phyloP scores from a whole-genome alignment of 2,113 vertebrate species.

The Gopherus evgoodei region DNA sequence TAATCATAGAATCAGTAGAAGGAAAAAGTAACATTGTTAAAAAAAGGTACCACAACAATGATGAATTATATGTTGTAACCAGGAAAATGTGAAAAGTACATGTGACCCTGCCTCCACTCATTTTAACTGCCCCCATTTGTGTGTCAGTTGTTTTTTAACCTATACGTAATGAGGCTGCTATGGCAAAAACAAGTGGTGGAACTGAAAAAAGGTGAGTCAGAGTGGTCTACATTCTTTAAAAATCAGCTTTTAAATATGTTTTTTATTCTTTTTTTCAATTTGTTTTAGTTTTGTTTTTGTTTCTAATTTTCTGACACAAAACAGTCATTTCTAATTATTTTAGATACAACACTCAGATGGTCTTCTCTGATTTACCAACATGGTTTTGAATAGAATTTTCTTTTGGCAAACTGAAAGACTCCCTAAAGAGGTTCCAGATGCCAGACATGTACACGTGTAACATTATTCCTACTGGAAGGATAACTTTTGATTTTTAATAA shows the following conservation, averaged over 20 bases:
- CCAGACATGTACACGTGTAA: not conserved
- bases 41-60: not conserved
- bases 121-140: not conserved
- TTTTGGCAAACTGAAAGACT: not conserved
- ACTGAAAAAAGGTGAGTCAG: not conserved
- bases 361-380: conserved; percentile 48
- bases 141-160: not conserved
- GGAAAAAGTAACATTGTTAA: not conserved
- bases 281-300: conserved; percentile 19
- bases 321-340: conserved; percentile 59
- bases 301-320: conserved; percentile 27
- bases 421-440: conserved; percentile 66
- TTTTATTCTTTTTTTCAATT: conserved; percentile 1
- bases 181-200: not conserved
- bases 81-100: not conserved
- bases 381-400: conserved; percentile 56
- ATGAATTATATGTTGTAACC: not conserved
- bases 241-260: not conserved
- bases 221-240: not conserved
- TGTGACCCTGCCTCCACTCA: not conserved
- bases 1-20: not conserved
- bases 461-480: conserved; percentile 37
- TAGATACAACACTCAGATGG: not conserved
- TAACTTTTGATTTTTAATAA: conserved; percentile 48
- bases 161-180: not conserved